Percentiles rank a stretch among this genome's conserved stretches.
These are phyloP conservation scores for Argopecten irradians DNA, from an alignment of 1,140 invertebrate species.

Conservation along the genomic window DNA sequence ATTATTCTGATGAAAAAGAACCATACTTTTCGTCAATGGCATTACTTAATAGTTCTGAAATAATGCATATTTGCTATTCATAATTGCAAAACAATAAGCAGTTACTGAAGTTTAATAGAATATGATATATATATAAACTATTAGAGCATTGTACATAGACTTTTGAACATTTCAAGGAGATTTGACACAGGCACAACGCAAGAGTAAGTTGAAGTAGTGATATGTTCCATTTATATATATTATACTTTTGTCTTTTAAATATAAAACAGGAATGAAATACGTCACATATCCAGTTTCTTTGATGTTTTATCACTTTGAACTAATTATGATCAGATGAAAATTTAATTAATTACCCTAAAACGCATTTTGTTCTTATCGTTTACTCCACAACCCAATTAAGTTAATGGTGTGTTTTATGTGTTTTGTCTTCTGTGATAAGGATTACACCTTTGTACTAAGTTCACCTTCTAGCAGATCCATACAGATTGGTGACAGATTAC, in stretches of 20 bases:
- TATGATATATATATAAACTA: no score
- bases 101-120: no score
- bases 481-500: background rate
- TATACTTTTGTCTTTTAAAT: background rate
- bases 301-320: background rate
- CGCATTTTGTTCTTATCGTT: background rate
- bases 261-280: background rate
- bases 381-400: background rate
- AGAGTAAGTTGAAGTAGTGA: no score
- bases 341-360: background rate
- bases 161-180: no score
- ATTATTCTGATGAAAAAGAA: no score
- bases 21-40: no score
- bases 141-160: no score
- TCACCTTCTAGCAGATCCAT: background rate
- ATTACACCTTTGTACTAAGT: background rate
- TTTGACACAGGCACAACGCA: no score
- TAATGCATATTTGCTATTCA: no score
- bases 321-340: constrained; percentile 7
- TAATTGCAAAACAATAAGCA: no score
- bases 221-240: no score
- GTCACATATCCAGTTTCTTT: background rate
- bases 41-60: no score
- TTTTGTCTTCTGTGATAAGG: background rate
- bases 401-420: constrained; percentile 1